A percentile compares a stretch with the other conserved stretches of the same genome.
Conservation (phyloP, 1,140 invertebrate species). For the Trichomalopsis sarcophagae region DNA sequence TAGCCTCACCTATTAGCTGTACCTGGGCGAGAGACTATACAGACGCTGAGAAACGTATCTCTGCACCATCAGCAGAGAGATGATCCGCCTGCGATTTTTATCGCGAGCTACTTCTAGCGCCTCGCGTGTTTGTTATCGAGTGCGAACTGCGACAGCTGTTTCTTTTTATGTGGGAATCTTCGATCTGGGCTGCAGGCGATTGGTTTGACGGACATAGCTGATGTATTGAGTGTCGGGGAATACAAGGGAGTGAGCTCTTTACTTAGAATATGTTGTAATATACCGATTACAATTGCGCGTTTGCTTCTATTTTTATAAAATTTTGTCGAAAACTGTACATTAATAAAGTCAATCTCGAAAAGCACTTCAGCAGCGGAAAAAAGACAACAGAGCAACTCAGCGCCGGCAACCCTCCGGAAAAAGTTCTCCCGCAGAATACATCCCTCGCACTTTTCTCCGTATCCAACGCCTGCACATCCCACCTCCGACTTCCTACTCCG, state of each 20-base stretch:
- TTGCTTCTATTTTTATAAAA: too few relatives aligned
- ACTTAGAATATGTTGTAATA: not conserved
- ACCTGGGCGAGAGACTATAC: conserved; percentile 2
- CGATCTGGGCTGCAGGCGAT: not conserved
- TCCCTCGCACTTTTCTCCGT: conserved; percentile 50
- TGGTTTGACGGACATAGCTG: conserved; percentile 2
- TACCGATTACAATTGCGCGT: not conserved
- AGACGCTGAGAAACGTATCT: conserved; percentile 1
- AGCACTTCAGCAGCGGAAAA: conserved; percentile 15
- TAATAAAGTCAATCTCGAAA: not conserved
- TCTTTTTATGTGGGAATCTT: not conserved
- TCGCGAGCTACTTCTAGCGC: not conserved
- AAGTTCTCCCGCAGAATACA: conserved; percentile 31
- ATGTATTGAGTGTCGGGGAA: not conserved
- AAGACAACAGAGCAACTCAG: not conserved
- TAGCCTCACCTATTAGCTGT: not conserved
- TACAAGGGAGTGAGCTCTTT: not conserved
- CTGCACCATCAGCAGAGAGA: conserved; percentile 19
- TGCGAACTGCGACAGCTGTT: conserved; percentile 8
- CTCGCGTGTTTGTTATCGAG: not conserved
- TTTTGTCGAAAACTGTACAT: too few relatives aligned
- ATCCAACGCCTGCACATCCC: conserved; percentile 49
- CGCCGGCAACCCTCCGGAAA: conserved; percentile 20
- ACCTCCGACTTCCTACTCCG: not conserved
- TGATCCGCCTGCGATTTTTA: conserved; percentile 11